Base-by-base conservation (phyloP, 2,888 invertebrate genomes). In the Trachelus iudaicus region DNA sequence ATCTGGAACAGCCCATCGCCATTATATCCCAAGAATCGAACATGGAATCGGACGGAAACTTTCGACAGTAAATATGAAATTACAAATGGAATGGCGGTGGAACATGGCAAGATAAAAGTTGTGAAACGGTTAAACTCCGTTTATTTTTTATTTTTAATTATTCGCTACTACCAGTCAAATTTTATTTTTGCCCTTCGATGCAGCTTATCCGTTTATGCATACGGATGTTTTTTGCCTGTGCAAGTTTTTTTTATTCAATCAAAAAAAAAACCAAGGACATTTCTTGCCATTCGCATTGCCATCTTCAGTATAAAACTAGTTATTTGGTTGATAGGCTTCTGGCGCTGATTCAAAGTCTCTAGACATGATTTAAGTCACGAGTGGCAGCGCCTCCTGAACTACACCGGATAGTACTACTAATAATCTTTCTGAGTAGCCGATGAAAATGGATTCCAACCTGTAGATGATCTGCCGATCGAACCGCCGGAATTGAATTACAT, bases 1-100 rank as follows among this genome's bases (percentile, higher is more conserved):
- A 69, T 9, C 31, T 11, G 15, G 69, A 69, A 33, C 13, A 69
- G 12, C 12, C 31, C 69, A 11, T 11, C 11, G 37, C 82, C 37
- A 90, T 90, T 73, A 31, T 89, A 33, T 82, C 79, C 37, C 90
- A 90, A 69, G 77, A 81, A 6, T 85, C 86, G 37, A 89, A 90
- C 75, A 80, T 87, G 68, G 83, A 77, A 73, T 88, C 87, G 2
- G 88, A 88, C 73, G 90, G 89, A 35, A 56, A 84, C 83, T 56
- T 90, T 86, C 78, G 83, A 79, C 34, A 77, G 81, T 35, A 83
- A 81, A 77, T 89, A 80, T 83, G 87, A 90, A 73, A 87, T 84
- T 15, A 88, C 84, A 4, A 87, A 88, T 30, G 87, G 87, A n/a
- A 88, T 81, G 33, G 71, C 1, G 31, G 76, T 77, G 23, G 23